These are phyloP conservation scores for Crotophaga sulcirostris DNA, from an alignment of 2,113 vertebrate genomes.

Conservation along the genomic window DNA sequence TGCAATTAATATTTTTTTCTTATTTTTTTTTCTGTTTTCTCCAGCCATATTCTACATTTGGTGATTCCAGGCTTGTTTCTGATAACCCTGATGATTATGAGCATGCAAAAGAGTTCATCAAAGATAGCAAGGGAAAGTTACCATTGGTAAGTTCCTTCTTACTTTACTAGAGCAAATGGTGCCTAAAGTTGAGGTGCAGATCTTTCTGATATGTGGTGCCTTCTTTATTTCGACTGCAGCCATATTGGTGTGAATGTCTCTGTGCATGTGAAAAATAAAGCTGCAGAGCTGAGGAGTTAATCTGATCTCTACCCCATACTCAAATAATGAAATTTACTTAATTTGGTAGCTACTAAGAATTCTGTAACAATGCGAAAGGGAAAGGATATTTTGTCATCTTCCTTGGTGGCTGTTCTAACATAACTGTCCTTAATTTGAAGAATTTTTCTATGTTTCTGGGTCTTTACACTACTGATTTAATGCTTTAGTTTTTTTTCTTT, in stretches of 20 bases:
- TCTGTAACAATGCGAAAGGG: background rate
- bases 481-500: background rate
- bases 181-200: background rate
- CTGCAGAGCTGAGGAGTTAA: background rate
- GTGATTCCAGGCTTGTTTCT: conserved; percentile 71
- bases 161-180: background rate
- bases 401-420: background rate
- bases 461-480: background rate
- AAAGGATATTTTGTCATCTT: background rate
- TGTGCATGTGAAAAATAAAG: background rate
- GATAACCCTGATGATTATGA: conserved; percentile 77
- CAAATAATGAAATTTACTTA: background rate
- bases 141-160: conserved; percentile 73
- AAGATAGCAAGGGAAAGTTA: conserved; percentile 70
- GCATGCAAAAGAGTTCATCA: conserved; percentile 74
- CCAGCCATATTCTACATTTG: conserved; percentile 74
- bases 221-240: background rate
- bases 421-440: background rate
- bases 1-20: background rate
- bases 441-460: background rate
- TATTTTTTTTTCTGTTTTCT: background rate
- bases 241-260: background rate
- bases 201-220: background rate
- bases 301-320: background rate
- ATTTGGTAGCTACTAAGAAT: background rate